Base-by-base conservation (phyloP, 2,888 invertebrate genomes). In the Dinocampus coccinellae region DNA sequence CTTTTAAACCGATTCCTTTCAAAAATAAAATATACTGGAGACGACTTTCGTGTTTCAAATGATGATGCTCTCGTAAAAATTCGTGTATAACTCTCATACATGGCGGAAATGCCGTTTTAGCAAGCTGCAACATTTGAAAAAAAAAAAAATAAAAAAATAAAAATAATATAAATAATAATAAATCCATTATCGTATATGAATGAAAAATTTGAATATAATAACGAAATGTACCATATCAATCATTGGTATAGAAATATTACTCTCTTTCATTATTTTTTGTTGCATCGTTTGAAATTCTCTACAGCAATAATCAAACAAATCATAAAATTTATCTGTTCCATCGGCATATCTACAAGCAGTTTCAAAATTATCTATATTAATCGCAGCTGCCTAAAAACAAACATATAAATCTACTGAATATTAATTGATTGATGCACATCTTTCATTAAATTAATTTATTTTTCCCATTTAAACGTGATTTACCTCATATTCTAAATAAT, bases 41-140 rank as follows among this genome's bases (percentile, higher is more conserved):
- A 6, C 65, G 65, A 22, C 33, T n/a, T 34, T 65, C 52, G 20
- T 65, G 65, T n/a, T 65, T 65, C n/a, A 65, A 22, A 65, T 65
- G 65, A 65, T 65, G 65, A 22, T 22, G n/a, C 36, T 29, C 20
- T 20, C 65, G 52, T 7, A 65, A n/a, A 11, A 9, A 16, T n/a
- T 65, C 65, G n/a, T 65, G 65, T 3, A 57, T 36, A 10, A 9
- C 10, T 34, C 66, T 26, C 57, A 57, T 66, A 36, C 66, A 66
- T 11, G 66, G 66, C 24, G 66, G 66, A 26, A 66, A 66, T 39
- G 57, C 33, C 4, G 36, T 57, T 1, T 22, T 13, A 24, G 55
- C 33, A 3, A 66, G 39, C 66, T 66, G n/a, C 2, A 39, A 24
- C 0, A 26, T 42, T 24, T n/a, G 36, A 22, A 24, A 36, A 39